Evolutionary conservation across 2,113 vertebrate genomes (phyloP).

Genomic region (Mesocricetus auratus): DNA sequence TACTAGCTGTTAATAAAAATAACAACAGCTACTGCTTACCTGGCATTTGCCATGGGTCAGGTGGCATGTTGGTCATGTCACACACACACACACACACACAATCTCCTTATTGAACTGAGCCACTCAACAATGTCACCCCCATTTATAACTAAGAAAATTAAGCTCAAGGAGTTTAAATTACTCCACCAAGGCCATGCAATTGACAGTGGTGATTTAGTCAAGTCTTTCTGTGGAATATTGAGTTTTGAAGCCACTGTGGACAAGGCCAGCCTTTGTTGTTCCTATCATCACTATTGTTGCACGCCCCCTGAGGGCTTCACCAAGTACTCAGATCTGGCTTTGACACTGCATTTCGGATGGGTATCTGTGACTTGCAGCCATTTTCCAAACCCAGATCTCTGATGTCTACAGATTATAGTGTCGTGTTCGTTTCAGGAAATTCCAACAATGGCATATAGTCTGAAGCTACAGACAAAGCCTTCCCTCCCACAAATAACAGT

Average conservation of each 20-base stretch:
- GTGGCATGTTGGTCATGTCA: not conserved
- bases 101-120: constrained; percentile 43
- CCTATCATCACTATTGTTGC: not conserved
- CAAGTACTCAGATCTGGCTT: not conserved
- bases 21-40: constrained; percentile 8
- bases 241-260: not conserved
- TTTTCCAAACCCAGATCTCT: not conserved
- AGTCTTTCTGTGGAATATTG: not conserved
- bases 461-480: constrained; percentile 1
- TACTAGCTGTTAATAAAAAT: constrained; percentile 17
- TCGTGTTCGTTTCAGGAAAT: not conserved
- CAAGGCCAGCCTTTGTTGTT: not conserved
- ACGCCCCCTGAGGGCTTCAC: not conserved
- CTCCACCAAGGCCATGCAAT: not conserved
- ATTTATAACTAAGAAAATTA: constrained; percentile 50
- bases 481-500: not conserved
- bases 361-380: not conserved
- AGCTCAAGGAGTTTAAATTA: constrained; percentile 39
- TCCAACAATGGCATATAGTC: not conserved
- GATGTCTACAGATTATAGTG: not conserved
- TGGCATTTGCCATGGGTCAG: constrained; percentile 12
- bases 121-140: not conserved
- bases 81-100: not conserved
- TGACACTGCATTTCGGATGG: not conserved
- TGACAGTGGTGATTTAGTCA: not conserved